These are phyloP conservation scores for Nannobrachium achirus DNA, from an alignment of 2,113 vertebrate species.

Conservation along the genomic window DNA sequence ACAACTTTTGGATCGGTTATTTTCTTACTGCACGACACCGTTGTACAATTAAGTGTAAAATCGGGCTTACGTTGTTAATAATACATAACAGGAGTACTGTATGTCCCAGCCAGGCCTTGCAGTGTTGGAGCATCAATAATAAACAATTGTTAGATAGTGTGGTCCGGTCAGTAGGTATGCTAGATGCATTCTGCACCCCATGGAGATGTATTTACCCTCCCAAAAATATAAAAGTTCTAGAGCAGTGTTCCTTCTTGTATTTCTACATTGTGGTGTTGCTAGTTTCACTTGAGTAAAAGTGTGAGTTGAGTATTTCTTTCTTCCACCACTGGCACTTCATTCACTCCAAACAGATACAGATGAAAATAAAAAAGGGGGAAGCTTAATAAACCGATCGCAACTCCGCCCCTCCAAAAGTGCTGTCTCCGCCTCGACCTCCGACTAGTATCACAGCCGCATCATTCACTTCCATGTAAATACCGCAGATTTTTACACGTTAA, in stretches of 20 bases:
- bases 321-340: not conserved
- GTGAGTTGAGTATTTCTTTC: not conserved
- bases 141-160: not conserved
- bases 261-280: not conserved
- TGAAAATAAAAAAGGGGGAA: too few species aligned
- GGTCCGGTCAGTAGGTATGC: not conserved
- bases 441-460: too few species aligned
- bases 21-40: not conserved
- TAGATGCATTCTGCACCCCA: not conserved
- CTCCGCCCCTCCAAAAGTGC: too few species aligned
- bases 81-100: not conserved
- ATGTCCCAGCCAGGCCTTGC: conserved; percentile 1
- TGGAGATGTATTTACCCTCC: not conserved
- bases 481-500: too few species aligned
- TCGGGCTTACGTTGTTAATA: too few species aligned
- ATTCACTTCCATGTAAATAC: too few species aligned
- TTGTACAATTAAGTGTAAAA: too few species aligned
- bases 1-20: not conserved
- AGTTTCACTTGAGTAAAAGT: too few species aligned
- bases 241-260: not conserved
- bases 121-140: conserved; percentile 4
- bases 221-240: not conserved
- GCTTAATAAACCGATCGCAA: too few species aligned
- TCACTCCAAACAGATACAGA: too few species aligned
- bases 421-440: too few species aligned